Conservation (phyloP, 2,797 vertebrate genomes). For the Tiaroga cobitis region DNA sequence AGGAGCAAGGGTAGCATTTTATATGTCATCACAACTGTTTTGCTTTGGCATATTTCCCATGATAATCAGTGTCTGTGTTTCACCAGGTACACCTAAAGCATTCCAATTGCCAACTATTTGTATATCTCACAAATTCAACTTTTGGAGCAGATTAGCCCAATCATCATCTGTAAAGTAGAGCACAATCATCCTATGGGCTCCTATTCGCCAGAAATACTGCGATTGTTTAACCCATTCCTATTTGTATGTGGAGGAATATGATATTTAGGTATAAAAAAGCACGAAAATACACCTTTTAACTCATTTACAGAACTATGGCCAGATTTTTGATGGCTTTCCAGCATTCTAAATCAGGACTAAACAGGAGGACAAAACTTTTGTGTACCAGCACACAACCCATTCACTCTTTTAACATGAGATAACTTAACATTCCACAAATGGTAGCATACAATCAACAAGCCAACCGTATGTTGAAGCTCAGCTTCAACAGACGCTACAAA, state of each 20-base stretch:
- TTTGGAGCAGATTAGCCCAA: constrained; percentile 60
- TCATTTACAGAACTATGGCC: constrained; percentile 23
- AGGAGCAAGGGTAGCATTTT: constrained; percentile 31
- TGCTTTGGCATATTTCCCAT: constrained; percentile 43
- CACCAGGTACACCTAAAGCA: constrained; percentile 61
- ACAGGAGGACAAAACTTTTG: constrained; percentile 16
- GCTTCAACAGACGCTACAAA: constrained; percentile 24
- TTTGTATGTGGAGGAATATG: constrained; percentile 60
- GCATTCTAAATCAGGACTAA: constrained; percentile 35
- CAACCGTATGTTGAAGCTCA: constrained; percentile 14
- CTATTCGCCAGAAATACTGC: constrained; percentile 72
- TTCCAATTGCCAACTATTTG: constrained; percentile 65
- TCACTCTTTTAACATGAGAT: background rate
- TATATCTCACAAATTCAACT: constrained; percentile 54
- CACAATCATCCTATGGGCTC: constrained; percentile 80
- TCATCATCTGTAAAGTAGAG: constrained; percentile 66
- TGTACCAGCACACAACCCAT: constrained; percentile 18
- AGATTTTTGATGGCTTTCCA: constrained; percentile 14
- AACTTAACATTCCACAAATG: constrained; percentile 40
- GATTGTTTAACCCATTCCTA: constrained; percentile 39
- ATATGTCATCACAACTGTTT: constrained; percentile 43
- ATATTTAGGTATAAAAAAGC: constrained; percentile 57
- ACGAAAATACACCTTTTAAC: constrained; percentile 43
- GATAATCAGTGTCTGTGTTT: constrained; percentile 53
- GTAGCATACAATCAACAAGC: constrained; percentile 18